phyloP scores from a whole-genome alignment of 2,113 vertebrate species.

The Parus major region DNA sequence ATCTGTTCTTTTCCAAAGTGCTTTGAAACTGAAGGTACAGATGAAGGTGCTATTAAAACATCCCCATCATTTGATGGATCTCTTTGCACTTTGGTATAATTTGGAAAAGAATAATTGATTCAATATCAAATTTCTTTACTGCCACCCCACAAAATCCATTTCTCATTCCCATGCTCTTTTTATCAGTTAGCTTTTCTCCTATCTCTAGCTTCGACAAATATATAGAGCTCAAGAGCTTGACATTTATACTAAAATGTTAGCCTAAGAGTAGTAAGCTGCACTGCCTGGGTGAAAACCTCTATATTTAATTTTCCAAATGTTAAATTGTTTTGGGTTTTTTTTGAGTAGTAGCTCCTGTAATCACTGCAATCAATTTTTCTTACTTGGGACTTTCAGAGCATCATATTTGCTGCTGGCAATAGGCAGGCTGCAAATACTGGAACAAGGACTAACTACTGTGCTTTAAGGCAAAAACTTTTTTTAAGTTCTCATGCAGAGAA shows the following conservation, averaged over 20 bases:
- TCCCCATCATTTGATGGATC: not conserved
- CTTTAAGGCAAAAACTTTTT: not conserved
- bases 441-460: not conserved
- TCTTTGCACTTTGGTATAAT: not conserved
- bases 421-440: not conserved
- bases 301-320: slow-evolving; percentile 18
- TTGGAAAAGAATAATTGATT: not conserved
- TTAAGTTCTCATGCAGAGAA: not conserved
- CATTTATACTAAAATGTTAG: slow-evolving; percentile 14
- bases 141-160: not conserved
- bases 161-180: not conserved
- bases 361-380: not conserved
- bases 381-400: not conserved
- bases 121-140: not conserved
- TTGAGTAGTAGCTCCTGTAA: not conserved
- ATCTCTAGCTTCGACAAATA: not conserved
- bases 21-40: not conserved
- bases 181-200: not conserved
- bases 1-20: not conserved
- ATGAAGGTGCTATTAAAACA: not conserved
- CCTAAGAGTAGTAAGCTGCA: not conserved
- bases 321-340: not conserved
- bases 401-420: not conserved
- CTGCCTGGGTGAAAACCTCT: not conserved
- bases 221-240: not conserved